phyloP scores from a whole-genome alignment of 2,888 invertebrate species.

The Syrista parreyssii region DNA sequence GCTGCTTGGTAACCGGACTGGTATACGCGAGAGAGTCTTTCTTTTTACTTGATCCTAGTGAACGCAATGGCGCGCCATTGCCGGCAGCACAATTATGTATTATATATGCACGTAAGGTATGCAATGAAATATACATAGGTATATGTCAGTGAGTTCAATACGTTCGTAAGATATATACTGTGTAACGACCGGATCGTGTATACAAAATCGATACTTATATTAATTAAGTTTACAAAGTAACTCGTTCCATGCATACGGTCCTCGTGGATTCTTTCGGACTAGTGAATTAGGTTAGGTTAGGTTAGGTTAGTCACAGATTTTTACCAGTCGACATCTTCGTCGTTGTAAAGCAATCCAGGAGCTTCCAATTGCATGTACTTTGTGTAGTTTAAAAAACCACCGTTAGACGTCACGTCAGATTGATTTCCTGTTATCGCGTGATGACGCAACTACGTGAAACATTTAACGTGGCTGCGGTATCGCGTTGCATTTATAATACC shows the following conservation, averaged over 20 bases:
- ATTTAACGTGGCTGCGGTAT: background rate
- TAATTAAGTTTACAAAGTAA: conserved; percentile 13
- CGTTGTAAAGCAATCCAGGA: background rate
- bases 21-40: background rate
- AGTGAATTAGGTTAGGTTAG: background rate
- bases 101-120: background rate
- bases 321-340: background rate
- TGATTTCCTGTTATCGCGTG: background rate
- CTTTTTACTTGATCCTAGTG: background rate
- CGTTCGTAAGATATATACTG: background rate
- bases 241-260: background rate
- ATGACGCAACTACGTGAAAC: background rate
- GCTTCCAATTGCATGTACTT: background rate
- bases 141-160: background rate
- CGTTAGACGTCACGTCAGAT: background rate
- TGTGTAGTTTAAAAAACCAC: background rate
- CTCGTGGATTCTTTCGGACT: background rate
- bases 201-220: conserved; percentile 23
- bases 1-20: background rate
- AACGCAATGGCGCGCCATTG: background rate
- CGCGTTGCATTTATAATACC: background rate
- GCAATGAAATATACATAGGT: background rate
- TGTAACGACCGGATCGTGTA: background rate
- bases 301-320: background rate
- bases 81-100: background rate